Base-by-base conservation (phyloP, 2,113 vertebrate species). In the Onychostoma macrolepis region DNA sequence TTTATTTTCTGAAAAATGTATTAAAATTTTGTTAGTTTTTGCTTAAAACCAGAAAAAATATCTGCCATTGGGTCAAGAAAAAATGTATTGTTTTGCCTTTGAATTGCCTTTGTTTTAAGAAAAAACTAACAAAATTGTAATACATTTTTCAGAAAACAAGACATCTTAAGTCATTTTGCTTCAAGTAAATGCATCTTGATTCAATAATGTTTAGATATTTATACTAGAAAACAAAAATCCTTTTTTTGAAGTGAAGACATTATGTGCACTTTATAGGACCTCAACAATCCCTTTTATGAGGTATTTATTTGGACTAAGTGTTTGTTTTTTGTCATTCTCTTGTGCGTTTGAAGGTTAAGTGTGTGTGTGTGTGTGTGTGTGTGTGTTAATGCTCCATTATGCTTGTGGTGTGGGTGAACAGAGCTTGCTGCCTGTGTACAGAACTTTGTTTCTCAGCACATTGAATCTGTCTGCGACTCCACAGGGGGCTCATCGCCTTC, bases 371-470 rank as follows among this genome's bases (percentile, higher is more conserved):
- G 30, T 81, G 50, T 76, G 53, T 85, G 30, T 86, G 81, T 89
- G 82, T 87, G 88, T 84, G 63, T 90, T 85, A 89, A 82, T 87
- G 61, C 87, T 89, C 85, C 90, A 91, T 91, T 91, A 91, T 91
- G 86, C 75, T 45, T 78, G 71, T 85, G 81, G 83, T 89, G 80
- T 71, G 84, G 84, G 86, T 86, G 85, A 89, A 50, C 56, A 86
- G 79, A 65, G 75, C 79, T 87, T 69, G 85, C 69, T 84, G 78
- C 80, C 74, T 86, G 65, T 56, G 58, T 80, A 65, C 80, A 82
- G 89, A 77, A 88, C 81, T 90, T 90, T 87, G 90, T 91, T 87
- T 90, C 90, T 91, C 90, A 91, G 89, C 88, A 90, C 90, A 91
- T 91, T 90, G 86, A 89, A 90, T 91, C 90, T 88, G 88, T 71